Conservation (phyloP, 2,888 invertebrate species). For the Calameuta pallipes region DNA sequence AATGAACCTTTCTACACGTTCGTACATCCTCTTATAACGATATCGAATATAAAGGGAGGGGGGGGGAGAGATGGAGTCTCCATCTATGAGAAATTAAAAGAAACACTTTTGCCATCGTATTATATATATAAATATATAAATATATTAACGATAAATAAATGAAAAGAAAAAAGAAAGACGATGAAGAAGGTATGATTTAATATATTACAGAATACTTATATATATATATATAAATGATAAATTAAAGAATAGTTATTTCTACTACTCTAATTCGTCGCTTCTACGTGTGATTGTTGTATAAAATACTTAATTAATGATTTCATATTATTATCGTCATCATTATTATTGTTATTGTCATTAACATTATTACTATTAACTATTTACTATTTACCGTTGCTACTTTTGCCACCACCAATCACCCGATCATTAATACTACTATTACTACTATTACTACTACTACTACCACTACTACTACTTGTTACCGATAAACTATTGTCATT, state of each 20-base stretch:
- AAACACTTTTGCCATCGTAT: constrained; percentile 57
- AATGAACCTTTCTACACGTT: constrained; percentile 65
- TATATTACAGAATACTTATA: constrained; percentile 48
- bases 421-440: constrained; percentile 42
- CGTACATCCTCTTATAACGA: constrained; percentile 61
- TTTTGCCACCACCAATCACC: constrained; percentile 27
- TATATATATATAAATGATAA: constrained; percentile 39
- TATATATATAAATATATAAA: constrained; percentile 43
- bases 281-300: constrained; percentile 66
- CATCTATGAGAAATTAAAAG: constrained; percentile 38
- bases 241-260: constrained; percentile 62
- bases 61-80: constrained; percentile 29
- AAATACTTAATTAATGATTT: constrained; percentile 52
- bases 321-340: constrained; percentile 41
- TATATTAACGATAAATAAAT: constrained; percentile 29
- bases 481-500: constrained; percentile 29
- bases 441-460: constrained; percentile 11
- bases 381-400: constrained; percentile 26
- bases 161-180: not conserved
- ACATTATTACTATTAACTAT: constrained; percentile 39
- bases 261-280: constrained; percentile 65
- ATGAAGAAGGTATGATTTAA: constrained; percentile 51
- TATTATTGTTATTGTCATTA: constrained; percentile 37
- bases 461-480: constrained; percentile 16
- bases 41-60: constrained; percentile 45